Conservation (phyloP, 2,797 vertebrate species). For the Brachymystax lenok region DNA sequence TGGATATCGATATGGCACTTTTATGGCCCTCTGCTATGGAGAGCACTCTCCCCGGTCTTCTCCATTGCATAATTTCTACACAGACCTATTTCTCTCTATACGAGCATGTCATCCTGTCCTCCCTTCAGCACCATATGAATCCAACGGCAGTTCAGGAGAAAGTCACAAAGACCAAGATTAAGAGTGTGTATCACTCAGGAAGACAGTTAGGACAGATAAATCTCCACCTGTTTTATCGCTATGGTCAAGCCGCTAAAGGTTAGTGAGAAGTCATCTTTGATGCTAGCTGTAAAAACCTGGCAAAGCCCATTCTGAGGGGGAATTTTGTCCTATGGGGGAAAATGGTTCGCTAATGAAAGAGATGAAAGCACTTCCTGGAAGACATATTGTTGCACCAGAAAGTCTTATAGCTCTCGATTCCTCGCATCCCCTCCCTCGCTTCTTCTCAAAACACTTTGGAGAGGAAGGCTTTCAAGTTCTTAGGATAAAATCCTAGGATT, state of each 20-base stretch:
- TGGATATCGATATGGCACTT: conserved; percentile 60
- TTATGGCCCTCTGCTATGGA: conserved; percentile 55
- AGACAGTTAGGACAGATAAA: conserved; percentile 65
- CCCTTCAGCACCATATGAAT: conserved; percentile 57
- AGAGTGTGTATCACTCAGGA: conserved; percentile 66
- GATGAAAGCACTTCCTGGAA: conserved; percentile 64
- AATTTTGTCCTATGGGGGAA: conserved; percentile 43
- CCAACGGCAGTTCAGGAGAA: conserved; percentile 47
- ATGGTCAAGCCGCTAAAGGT: conserved; percentile 72
- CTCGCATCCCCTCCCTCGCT: neutral
- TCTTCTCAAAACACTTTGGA: neutral
- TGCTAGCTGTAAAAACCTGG: conserved; percentile 51
- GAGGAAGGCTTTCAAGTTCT: neutral
- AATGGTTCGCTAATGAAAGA: conserved; percentile 37
- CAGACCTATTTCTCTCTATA: conserved; percentile 70
- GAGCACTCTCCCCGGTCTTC: conserved; percentile 49
- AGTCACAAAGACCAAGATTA: conserved; percentile 65
- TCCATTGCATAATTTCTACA: conserved; percentile 61
- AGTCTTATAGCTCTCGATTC: neutral
- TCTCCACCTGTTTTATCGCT: conserved; percentile 67
- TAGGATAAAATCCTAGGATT: neutral
- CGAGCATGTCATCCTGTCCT: conserved; percentile 65
- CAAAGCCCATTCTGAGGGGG: conserved; percentile 34
- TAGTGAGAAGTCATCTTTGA: conserved; percentile 69
- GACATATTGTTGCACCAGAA: conserved; percentile 56